Base-by-base conservation (phyloP, 2,797 vertebrate species). In the Phalloptychus januarius region DNA sequence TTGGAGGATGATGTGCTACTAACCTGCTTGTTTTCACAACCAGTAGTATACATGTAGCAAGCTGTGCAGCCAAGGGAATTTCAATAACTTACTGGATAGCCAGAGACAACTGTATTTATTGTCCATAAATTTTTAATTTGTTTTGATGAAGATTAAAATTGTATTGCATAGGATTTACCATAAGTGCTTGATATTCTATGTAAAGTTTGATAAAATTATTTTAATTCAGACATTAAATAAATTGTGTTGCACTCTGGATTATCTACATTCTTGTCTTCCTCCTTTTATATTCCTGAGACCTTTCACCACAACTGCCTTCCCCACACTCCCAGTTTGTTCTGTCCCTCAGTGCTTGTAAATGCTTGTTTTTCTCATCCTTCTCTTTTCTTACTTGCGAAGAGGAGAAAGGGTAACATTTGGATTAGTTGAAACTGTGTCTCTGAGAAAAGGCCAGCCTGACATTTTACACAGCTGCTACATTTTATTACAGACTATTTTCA, bases 401-500 rank as follows among this genome's bases (percentile, higher is more conserved):
- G 67, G 79, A 85, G 31, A 87, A 89, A 86, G 85, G 85, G 83
- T 84, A 93, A 89, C 89, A 89, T 92, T 94, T 92, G 88, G 90
- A 89, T 85, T 86, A 82, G 85, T 93, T 90, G 83, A 91, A 91
- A 91, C 82, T 74, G 38, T 76, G 86, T 88, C 84, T 91, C 79
- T 79, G 81, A 89, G 90, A 90, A 94, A 95, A 95, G 93, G 94
- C 93, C 94, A 94, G 82, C 69, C 85, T 94, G 94, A 93, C 93
- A 94, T 95, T 95, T 93, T 85, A 91, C 90, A 91, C 94, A 95
- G 91, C 93, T 94, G 93, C 87, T 93, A 90, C 89, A 87, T 90
- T 92, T 88, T 89, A 92, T 91, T 90, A 89, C 77, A 82, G 73
- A 79, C 54, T n/a, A 56, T 56, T 58, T 36, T 36, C 15, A 6